Conservation (phyloP, 2,113 vertebrate species). For the Toxotes chatareus region DNA sequence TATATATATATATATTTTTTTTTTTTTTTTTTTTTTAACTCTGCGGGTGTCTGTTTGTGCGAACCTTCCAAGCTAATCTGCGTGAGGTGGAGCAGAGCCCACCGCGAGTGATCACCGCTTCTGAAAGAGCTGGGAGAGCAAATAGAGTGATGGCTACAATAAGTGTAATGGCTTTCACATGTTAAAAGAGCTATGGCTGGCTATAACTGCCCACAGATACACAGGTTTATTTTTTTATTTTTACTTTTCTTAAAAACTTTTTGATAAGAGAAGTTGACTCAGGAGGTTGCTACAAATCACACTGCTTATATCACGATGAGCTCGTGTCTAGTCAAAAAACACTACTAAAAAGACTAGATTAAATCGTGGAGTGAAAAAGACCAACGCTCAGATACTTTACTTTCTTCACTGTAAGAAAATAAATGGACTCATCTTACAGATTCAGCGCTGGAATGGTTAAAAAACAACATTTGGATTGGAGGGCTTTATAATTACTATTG, state of each 20-base stretch:
- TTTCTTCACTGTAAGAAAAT: conserved; percentile 66
- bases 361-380: conserved; percentile 20
- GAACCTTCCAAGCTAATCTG: conserved; percentile 90
- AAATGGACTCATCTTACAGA: conserved; percentile 67
- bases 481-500: conserved; percentile 86
- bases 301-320: conserved; percentile 4
- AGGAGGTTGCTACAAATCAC: background rate
- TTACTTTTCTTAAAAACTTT: background rate
- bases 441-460: conserved; percentile 80
- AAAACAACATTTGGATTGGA: conserved; percentile 85
- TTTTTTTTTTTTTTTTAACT: conserved; percentile 68
- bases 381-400: conserved; percentile 30
- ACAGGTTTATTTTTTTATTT: conserved; percentile 61
- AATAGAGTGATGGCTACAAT: conserved; percentile 84
- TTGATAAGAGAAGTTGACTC: conserved; percentile 65
- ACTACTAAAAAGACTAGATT: conserved; percentile 8
- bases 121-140: conserved; percentile 80
- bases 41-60: conserved; percentile 81
- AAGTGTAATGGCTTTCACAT: conserved; percentile 91
- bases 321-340: conserved; percentile 13
- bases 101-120: conserved; percentile 87
- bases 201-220: conserved; percentile 83
- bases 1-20: no score
- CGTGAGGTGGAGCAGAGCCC: conserved; percentile 90
- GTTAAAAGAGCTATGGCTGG: conserved; percentile 78